These are phyloP conservation scores for Plusia festucae DNA, from an alignment of 2,888 invertebrate species.

Conservation along the genomic window DNA sequence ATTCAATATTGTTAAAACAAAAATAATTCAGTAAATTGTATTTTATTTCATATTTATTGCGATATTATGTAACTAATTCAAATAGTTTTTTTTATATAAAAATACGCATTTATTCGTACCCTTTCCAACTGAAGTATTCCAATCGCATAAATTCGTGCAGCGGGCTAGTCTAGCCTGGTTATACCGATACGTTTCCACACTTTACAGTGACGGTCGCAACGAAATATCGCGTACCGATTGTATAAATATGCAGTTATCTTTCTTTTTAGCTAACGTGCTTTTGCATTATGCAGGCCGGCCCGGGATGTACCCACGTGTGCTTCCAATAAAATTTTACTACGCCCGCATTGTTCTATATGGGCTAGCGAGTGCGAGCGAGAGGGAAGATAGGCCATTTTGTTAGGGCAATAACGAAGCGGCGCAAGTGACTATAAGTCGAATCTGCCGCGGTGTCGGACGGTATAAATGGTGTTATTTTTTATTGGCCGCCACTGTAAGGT, in stretches of 20 bases:
- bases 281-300: conserved; percentile 84
- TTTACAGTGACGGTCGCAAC: conserved; percentile 85
- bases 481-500: conserved; percentile 66
- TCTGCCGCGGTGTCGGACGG: conserved; percentile 68
- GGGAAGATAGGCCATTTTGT: conserved; percentile 75
- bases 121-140: conserved; percentile 19
- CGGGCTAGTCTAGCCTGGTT: conserved; percentile 32
- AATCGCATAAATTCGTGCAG: conserved; percentile 15
- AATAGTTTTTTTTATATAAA: neutral
- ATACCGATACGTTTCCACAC: conserved; percentile 46
- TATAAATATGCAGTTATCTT: conserved; percentile 89
- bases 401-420: conserved; percentile 77
- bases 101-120: conserved; percentile 7
- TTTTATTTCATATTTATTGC: too few relatives aligned
- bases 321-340: conserved; percentile 88
- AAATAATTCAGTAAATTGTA: too few relatives aligned
- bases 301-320: conserved; percentile 82
- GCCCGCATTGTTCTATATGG: conserved; percentile 82
- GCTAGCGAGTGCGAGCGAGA: conserved; percentile 73
- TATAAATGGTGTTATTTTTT: conserved; percentile 77
- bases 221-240: conserved; percentile 86
- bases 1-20: too few relatives aligned
- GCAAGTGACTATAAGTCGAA: conserved; percentile 80
- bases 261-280: conserved; percentile 87
- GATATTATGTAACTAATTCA: too few relatives aligned